phyloP scores from a whole-genome alignment of 2,113 vertebrate genomes.

The Narcine bancroftii region DNA sequence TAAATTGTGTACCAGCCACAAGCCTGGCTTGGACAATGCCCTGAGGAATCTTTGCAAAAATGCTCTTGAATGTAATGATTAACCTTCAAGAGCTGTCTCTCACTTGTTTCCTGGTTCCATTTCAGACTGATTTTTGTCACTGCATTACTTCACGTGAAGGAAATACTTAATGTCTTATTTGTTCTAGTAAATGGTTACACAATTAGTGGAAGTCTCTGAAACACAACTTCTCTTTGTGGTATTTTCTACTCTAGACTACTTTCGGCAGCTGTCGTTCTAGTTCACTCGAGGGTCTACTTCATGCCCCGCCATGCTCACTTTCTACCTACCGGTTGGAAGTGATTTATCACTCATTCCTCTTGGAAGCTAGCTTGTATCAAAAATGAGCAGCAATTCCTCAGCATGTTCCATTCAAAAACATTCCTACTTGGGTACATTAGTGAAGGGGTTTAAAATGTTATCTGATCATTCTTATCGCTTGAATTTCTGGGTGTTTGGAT shows the following conservation, averaged over 20 bases:
- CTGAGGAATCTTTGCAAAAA: too few species aligned
- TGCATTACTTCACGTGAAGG: neutral
- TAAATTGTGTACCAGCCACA: too few species aligned
- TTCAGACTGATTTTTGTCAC: neutral
- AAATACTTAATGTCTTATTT: neutral
- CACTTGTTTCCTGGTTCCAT: neutral
- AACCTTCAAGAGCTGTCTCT: neutral
- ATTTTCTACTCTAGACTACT: neutral
- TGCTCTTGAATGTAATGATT: too few species aligned
- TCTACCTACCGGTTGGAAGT: neutral
- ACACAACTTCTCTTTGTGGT: too few species aligned
- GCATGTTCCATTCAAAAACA: neutral
- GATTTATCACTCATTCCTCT: neutral
- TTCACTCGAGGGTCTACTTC: neutral
- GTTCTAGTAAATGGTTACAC: neutral
- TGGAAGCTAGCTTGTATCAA: neutral
- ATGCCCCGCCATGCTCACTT: neutral
- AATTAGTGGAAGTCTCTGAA: neutral
- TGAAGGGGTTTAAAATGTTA: neutral
- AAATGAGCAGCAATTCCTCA: neutral
- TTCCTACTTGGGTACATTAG: neutral
- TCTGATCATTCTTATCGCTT: neutral
- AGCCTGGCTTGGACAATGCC: too few species aligned
- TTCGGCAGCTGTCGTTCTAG: neutral
- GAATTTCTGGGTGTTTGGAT: neutral